Base-by-base conservation (phyloP, 2,888 invertebrate species). In the Liopterus haemorrhoidalis region DNA sequence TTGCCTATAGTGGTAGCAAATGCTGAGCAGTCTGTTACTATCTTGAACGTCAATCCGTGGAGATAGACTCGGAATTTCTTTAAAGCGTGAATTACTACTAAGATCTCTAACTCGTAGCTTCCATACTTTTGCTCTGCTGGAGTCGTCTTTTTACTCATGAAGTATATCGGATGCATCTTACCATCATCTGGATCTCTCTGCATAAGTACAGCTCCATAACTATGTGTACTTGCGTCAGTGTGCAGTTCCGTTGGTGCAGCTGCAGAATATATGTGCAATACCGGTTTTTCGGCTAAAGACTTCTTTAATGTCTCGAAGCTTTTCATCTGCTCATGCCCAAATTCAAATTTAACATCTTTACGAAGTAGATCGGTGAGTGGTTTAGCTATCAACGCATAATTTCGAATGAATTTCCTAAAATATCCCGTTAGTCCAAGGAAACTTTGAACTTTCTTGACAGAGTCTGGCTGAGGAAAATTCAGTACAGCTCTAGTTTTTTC, bases 401-500 rank as follows among this genome's bases (percentile, higher is more conserved):
- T 48, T 12, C 30, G 31, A 5, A 57, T 41, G 33, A 55, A 59
- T 14, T 56, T 56, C 5, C 53, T 18, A 32, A 56, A 57, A 45
- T 52, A 54, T 5, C 53, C 49, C 0, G 53, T 51, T 2, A 57
- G 31, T 5, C 55, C 54, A 2, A 57, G 32, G 37, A 57, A 55
- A 39, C 54, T 51, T 30, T 53, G 51, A 2, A 57, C 35, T 5
- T 52, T 27, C 24, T 53, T 51, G 1, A 48, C 35, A 4, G 33
- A 42, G 25, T 6, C 49, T 1, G 55, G 57, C 5, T 19, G 42
- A 6, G 51, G 56, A 44, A 54, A 58, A 1, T 36, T 43, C 14
- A 43, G 12, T 1, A 58, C 54, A 2, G 54, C 50, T 14, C 48
- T 22, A 1, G 52, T 45, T 37, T 60, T 59, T 4, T 33, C 16